Base-by-base conservation (phyloP, 2,113 vertebrate genomes). In the Aleadryas rufinucha region DNA sequence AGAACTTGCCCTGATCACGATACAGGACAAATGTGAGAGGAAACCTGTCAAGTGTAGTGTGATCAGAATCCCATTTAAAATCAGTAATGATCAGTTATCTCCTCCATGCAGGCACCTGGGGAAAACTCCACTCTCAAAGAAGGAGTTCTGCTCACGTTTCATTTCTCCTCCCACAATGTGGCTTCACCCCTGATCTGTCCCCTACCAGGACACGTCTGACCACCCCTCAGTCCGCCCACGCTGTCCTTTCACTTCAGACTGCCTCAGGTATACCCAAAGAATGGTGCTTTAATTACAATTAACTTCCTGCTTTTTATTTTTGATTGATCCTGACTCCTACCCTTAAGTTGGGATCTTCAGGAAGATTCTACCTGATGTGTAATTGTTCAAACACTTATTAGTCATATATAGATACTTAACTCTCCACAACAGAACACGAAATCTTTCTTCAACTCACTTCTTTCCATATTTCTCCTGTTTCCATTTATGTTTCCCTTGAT, bases 91-190 rank as follows among this genome's bases (percentile, higher is more conserved):
- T 16, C 20, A 20, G 3, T 50, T 18, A 7, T 71, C 37, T 92
- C 68, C 68, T 92, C 72, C 63, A 23, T 7, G 1, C 63, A 94
- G 87, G 63, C 80, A 72, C 61, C 19, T 33, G 41, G 19, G 81
- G n/a, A 89, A 87, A 54, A 47, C 7, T 20, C 60, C n/a, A 5
- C 24, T 68, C 72, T 45, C 50, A 30, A 24, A 44, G 26, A 15
- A 50, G 30, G 30, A 61, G 20, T n/a, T 79, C 54, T 63, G 54
- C 18, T 53, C 11, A 0, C 0, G 0, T 54, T 63, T 76, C 1
- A 1, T 31, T 24, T 57, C 45, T 57, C 37, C 44, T 20, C 1
- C 1, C 30, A 30, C 12, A 69, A 9, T 35, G 71, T 61, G 37
- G 54, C 28, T 56, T 65, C 68, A 12, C 8, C 54, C 52, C 42